Evolutionary conservation across 2,797 vertebrate species (phyloP).

Genomic region (Tokudaia muenninki): DNA sequence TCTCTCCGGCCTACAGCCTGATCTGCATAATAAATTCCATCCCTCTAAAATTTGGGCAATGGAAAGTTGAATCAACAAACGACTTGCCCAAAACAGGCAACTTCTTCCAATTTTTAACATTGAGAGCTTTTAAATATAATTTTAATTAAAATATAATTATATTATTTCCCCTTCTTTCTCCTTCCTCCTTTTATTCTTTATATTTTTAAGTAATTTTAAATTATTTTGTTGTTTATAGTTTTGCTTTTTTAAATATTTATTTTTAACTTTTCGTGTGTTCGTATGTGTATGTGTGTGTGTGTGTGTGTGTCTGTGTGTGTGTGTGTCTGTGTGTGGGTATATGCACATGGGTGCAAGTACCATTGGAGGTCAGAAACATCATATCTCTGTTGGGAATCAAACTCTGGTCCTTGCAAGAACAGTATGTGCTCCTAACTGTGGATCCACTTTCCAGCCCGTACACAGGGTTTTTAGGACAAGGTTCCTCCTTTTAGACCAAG

Average conservation of each 20-base stretch:
- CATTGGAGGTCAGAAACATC: background rate
- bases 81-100: accelerated
- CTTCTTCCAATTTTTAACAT: background rate
- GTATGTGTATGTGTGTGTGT: background rate
- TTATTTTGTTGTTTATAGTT: background rate
- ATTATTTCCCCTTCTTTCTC: background rate
- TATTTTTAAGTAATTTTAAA: background rate
- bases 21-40: background rate
- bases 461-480: too few relatives aligned
- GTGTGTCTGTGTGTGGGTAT: background rate
- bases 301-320: background rate
- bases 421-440: background rate
- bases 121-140: background rate
- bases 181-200: background rate
- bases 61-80: background rate
- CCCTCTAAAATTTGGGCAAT: background rate
- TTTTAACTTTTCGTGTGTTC: background rate
- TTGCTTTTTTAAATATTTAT: background rate
- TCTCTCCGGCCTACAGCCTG: background rate
- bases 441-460: background rate
- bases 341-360: background rate
- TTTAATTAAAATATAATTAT: slow-evolving; percentile 12
- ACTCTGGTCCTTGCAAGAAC: background rate
- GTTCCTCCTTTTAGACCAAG: background rate
- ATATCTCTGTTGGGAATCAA: background rate